phyloP scores from a whole-genome alignment of 2,113 vertebrate species.

The Stigmatopora nigra region DNA sequence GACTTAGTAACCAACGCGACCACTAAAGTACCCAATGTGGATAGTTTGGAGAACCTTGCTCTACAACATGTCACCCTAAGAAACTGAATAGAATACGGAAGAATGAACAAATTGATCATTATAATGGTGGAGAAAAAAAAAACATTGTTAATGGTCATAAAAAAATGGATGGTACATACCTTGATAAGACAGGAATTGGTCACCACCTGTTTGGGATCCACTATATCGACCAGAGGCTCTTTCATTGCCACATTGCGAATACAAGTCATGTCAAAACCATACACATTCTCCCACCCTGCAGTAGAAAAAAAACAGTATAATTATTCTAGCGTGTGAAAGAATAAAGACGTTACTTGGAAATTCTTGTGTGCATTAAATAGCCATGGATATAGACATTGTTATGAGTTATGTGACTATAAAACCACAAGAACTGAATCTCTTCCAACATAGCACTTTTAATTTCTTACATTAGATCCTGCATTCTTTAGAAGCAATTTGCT shows the following conservation, averaged over 20 bases:
- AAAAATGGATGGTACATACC: conserved; percentile 64
- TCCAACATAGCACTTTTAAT: background rate
- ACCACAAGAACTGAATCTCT: background rate
- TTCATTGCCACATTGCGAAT: conserved; percentile 95
- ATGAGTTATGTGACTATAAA: background rate
- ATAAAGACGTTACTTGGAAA: background rate
- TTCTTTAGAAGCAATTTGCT: conserved; percentile 5
- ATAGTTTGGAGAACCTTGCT: too few relatives aligned
- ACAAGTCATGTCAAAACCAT: conserved; percentile 98
- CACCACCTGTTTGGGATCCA: conserved; percentile 97
- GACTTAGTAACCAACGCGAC: too few relatives aligned
- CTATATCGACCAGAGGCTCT: conserved; percentile 94
- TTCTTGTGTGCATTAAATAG: background rate
- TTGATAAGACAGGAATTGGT: conserved; percentile 95
- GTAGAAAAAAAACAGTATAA: conserved; percentile 19
- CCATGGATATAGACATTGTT: background rate
- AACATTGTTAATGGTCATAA: background rate
- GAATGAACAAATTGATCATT: background rate
- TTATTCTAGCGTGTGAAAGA: background rate
- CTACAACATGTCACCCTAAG: background rate
- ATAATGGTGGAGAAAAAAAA: background rate
- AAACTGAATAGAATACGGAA: background rate
- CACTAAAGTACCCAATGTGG: too few relatives aligned
- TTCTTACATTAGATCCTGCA: background rate
- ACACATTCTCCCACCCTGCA: conserved; percentile 98